Evolutionary conservation across 1,140 invertebrate genomes (phyloP), one percentile per base, ranked within the genome.

Genomic region (Zeugodacus cucurbitae): DNA sequence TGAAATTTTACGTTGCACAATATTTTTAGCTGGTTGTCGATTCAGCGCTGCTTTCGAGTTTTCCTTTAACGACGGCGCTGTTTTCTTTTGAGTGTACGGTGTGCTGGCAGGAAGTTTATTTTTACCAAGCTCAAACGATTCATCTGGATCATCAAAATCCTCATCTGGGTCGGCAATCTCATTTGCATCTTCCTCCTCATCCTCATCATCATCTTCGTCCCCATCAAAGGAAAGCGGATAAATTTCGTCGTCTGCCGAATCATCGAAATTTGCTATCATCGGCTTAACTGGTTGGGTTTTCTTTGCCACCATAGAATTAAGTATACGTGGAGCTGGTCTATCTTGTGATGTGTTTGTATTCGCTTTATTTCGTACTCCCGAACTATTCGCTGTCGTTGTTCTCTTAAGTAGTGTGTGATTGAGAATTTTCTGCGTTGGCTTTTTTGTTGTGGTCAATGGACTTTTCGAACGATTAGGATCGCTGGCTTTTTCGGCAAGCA

Each of bases 271-370:
- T 87, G 88, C 78, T 59, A 92, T 92, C 3, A 92, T 59, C 8
- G 92, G 91, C 87, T 92, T 91, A 10, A 93, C 90, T 0, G 91
- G 88, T 62, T 89, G 89, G 11, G 90, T 90, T 88, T 91, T 92
- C 29, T 91, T 92, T 57, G 91, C 91, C 87, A 93, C 91, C 20
- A 92, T 90, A 4, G 92, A 86, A 82, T 93, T 93, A 17, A 93
- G 90, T 87, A 93, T 93, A 26, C 92, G 90, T 8, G 93, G 93
- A 34, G 91, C 89, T n/a, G 93, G 91, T 82, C 93, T 93, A 44
- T 87, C 87, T 20, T 62, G 22, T 37, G 58, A 34, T 14, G 48
- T 86, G 5, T 70, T 32, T 54, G 87, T 48, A n/a, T 54, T 20
- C 8, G 44, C 48, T 41, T 58, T 87, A 20, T 44, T 88, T 10